Base-by-base conservation (phyloP, 2,113 vertebrate genomes). In the Ptyas mucosa region DNA sequence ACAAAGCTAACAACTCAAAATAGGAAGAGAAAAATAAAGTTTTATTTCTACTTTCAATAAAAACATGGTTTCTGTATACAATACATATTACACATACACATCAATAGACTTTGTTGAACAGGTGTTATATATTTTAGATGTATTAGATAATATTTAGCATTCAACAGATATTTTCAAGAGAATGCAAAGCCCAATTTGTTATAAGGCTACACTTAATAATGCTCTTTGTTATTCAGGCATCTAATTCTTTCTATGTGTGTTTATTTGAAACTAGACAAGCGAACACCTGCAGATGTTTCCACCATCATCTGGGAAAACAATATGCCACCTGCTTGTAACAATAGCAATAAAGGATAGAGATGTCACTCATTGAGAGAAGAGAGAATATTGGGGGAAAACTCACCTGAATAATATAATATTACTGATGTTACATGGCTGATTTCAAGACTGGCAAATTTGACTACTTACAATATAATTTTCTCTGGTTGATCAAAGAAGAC, bases 131-230 rank as follows among this genome's bases (percentile, higher is more conserved):
- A 91, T 64, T 81, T 89, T 64, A 12, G 89, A 14, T 4, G n/a
- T 2, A 15, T 57, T 52, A n/a, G 21, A 75, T 6, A 55, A 6
- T 53, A 10, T 0, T 52, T 51, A 46, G 24, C 26, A 43, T 2
- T 0, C 57, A 2, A 43, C 34, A 43, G 54, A 21, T 43, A 52
- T 0, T 23, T 7, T 29, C 5, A 49, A 6, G 1, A 10, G 61
- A 34, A n/a, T 1, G 14, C 34, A 0, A 3, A 0, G 85, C 15
- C 85, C 86, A 91, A 0, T 29, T 0, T 2, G 21, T 11, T 61
- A 46, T 20, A 11, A 75, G 46, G 69, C 51, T 61, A 21, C 1
- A 49, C n/a, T 0, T 0, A 29, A 0, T 12, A 46, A 46, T 26
- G 9, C 7, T 49, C 4, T 34, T 91, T 20, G 53, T 54, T n/a